phyloP scores from a whole-genome alignment of 2,797 vertebrate genomes.

The Uromys caudimaculatus region DNA sequence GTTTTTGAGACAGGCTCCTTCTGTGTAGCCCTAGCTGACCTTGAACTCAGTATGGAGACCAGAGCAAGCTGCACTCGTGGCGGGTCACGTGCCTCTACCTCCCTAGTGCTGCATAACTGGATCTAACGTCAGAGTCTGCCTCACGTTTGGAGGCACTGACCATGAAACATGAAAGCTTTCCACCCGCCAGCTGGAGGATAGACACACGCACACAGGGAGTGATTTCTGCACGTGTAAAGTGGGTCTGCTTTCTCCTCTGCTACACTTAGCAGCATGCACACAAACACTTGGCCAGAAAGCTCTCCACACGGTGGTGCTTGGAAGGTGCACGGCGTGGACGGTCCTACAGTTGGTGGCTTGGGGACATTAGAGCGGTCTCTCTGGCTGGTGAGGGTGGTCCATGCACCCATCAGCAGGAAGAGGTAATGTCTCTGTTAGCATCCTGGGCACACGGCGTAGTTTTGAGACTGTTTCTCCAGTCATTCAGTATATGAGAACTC shows the following conservation, averaged over 20 bases:
- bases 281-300: background rate
- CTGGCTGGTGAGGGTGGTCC: background rate
- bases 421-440: background rate
- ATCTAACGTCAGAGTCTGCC: background rate
- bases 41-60: background rate
- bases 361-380: background rate
- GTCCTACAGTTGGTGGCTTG: background rate
- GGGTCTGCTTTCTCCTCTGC: background rate
- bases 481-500: conserved; percentile 1
- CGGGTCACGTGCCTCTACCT: background rate
- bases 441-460: background rate
- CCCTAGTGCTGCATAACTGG: accelerated
- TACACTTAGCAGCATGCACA: background rate
- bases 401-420: background rate
- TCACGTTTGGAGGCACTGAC: background rate
- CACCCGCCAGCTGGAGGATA: background rate
- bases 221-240: background rate
- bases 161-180: background rate
- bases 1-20: background rate
- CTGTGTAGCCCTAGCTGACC: background rate
- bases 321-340: background rate
- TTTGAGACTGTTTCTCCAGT: conserved; percentile 24
- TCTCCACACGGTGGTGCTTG: background rate
- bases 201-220: background rate
- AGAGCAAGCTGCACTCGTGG: background rate